Evolutionary conservation across 2,113 vertebrate genomes (phyloP).

Genomic region (Myiozetetes cayanensis): DNA sequence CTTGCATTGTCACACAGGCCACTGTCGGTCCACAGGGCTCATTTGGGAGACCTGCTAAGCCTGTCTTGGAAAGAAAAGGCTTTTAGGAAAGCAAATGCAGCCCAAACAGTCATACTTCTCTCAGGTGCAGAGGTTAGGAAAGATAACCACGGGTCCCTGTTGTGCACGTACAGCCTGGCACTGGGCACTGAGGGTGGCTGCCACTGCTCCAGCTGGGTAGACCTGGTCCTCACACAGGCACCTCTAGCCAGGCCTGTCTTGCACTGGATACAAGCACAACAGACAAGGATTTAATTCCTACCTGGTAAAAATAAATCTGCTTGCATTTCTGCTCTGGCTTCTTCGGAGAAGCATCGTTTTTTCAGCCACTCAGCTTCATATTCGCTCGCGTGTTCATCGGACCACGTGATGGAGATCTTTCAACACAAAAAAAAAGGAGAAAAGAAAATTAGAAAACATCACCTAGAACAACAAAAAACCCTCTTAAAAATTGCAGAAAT

Average conservation of each 20-base stretch:
- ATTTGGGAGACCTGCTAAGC: not conserved
- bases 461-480: not conserved
- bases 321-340: conserved; percentile 78
- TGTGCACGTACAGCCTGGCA: not conserved
- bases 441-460: not conserved
- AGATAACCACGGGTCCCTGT: no score
- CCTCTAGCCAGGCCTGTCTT: rapidly evolving
- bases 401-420: conserved; percentile 87
- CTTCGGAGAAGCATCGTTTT: conserved; percentile 87
- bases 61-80: not conserved
- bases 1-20: not conserved
- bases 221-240: not conserved
- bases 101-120: not conserved
- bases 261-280: not conserved
- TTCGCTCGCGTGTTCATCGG: conserved; percentile 86
- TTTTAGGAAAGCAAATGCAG: not conserved
- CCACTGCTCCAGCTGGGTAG: not conserved
- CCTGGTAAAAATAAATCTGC: conserved; percentile 88
- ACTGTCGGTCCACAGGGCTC: not conserved
- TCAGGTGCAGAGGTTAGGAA: no score
- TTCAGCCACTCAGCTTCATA: conserved; percentile 90
- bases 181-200: not conserved
- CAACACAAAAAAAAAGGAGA: not conserved
- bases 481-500: not conserved
- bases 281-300: conserved; percentile 56